Conservation (phyloP, 2,797 vertebrate genomes). For the Diceros bicornis region DNA sequence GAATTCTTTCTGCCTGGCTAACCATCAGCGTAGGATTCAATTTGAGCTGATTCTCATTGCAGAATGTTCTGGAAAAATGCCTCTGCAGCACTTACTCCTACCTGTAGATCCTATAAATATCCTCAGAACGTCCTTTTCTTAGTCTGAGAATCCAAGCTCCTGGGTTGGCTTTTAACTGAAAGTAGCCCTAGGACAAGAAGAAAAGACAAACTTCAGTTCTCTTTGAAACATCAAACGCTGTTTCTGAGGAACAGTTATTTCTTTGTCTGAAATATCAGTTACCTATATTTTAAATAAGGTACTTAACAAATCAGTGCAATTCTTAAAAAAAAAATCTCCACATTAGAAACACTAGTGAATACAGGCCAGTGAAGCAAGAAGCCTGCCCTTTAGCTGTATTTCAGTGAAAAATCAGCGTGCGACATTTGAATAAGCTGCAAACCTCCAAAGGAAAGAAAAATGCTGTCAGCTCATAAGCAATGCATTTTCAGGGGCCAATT, state of each 20-base stretch:
- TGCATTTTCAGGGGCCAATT: not conserved
- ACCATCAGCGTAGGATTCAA: not conserved
- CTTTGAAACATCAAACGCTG: constrained; percentile 18
- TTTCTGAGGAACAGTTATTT: not conserved
- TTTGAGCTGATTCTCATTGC: not conserved
- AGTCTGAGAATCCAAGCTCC: constrained; percentile 97
- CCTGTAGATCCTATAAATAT: constrained; percentile 99
- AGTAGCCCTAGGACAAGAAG: constrained; percentile 94
- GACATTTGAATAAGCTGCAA: not conserved
- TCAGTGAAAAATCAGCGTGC: not conserved
- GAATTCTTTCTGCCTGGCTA: not conserved
- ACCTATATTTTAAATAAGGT: constrained; percentile 38
- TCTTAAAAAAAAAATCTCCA: not conserved
- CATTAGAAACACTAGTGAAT: not conserved
- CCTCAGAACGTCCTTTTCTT: constrained; percentile 97
- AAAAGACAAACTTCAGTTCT: not conserved
- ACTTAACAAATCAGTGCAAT: constrained; percentile 23
- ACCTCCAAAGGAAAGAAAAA: not conserved
- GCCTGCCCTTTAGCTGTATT: not conserved
- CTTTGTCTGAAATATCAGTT: constrained; percentile 19
- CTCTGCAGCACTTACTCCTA: constrained; percentile 69
- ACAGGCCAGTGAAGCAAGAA: not conserved
- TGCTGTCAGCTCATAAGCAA: not conserved
- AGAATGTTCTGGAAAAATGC: not conserved
- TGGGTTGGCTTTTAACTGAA: constrained; percentile 98